Evolutionary conservation across 2,113 vertebrate genomes (phyloP).

Genomic region (Gobio gobio): DNA sequence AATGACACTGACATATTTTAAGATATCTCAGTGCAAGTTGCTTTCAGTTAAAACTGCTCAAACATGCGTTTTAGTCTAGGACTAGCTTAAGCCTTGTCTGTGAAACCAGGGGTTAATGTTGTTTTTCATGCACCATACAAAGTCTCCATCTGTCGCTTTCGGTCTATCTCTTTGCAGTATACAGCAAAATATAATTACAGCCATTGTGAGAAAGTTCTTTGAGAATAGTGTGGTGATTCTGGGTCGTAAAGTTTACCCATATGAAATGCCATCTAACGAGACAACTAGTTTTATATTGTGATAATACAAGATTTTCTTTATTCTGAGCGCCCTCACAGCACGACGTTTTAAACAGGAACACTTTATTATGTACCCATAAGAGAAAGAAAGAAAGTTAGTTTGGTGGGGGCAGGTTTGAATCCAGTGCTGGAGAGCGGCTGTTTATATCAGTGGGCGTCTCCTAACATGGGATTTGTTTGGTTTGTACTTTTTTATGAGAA

Average conservation of each 20-base stretch:
- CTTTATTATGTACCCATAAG: neutral
- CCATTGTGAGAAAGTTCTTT: neutral
- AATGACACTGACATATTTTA: too few species aligned
- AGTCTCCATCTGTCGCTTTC: neutral
- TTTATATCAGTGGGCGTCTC: constrained; percentile 61
- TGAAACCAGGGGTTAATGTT: too few species aligned
- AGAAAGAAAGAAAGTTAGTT: constrained; percentile 10
- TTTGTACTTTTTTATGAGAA: constrained; percentile 67
- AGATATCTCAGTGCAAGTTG: too few species aligned
- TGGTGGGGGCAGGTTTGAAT: constrained; percentile 35
- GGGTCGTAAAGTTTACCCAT: neutral
- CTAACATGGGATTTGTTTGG: constrained; percentile 65
- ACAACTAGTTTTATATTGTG: neutral
- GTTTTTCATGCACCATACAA: constrained; percentile 16
- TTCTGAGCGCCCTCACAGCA: too few species aligned
- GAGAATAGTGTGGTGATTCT: neutral
- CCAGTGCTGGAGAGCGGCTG: constrained; percentile 20
- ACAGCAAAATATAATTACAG: neutral
- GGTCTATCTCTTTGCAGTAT: neutral
- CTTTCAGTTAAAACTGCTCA: too few species aligned
- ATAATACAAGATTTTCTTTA: neutral
- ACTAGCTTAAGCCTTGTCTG: too few species aligned
- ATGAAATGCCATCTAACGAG: neutral
- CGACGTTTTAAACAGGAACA: neutral
- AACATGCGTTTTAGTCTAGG: too few species aligned